phyloP scores from a whole-genome alignment of 2,797 vertebrate species.

The Syngnathus rostellatus region DNA sequence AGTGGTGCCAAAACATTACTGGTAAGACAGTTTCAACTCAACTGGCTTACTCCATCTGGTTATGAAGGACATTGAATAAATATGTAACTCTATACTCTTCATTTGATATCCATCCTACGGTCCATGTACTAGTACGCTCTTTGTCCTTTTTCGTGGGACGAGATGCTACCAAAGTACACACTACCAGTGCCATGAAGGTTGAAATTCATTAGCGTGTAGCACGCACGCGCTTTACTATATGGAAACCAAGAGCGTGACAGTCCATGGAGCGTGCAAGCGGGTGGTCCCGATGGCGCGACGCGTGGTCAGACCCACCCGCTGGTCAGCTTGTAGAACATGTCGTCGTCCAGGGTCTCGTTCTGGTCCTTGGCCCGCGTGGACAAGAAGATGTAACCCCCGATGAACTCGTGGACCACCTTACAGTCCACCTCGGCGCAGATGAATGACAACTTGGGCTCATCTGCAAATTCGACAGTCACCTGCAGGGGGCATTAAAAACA shows the following conservation, averaged over 20 bases:
- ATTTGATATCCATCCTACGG: background rate
- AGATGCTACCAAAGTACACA: background rate
- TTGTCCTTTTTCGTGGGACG: background rate
- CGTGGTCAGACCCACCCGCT: constrained; percentile 91
- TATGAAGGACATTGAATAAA: background rate
- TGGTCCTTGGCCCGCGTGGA: constrained; percentile 97
- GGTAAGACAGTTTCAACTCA: background rate
- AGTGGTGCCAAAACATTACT: background rate
- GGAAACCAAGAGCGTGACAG: background rate
- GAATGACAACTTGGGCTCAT: constrained; percentile 89
- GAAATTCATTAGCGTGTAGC: background rate
- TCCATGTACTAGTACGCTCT: background rate
- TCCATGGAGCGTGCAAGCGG: background rate
- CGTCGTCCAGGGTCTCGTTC: constrained; percentile 96
- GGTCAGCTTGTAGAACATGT: constrained; percentile 99
- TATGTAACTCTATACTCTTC: background rate
- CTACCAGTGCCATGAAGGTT: background rate
- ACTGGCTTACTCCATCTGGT: background rate
- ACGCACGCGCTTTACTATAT: background rate
- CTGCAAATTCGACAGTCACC: constrained; percentile 97
- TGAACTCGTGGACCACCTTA: constrained; percentile 98
- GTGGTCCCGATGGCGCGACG: background rate
- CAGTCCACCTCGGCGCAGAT: constrained; percentile 96
- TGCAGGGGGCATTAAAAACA: constrained; percentile 31
- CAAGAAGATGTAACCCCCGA: constrained; percentile 96